Evolutionary conservation across 30 jellyfish, hydroid and myxozoan species (phyloP).

Genomic region (Sanderia malayensis): DNA sequence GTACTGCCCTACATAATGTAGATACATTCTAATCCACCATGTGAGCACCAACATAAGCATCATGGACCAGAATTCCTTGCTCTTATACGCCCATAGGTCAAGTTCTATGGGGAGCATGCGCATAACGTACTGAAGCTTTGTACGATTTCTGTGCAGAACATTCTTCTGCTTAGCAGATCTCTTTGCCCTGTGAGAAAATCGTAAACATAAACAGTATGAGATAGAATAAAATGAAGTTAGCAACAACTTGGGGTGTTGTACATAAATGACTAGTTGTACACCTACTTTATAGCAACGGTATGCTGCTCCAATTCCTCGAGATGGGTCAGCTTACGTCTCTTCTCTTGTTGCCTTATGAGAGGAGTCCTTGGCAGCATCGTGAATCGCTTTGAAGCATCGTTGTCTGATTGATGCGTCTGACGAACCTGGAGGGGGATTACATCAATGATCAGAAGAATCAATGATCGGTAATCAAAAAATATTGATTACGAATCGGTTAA

Average conservation of each 20-base stretch:
- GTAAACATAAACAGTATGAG: neutral
- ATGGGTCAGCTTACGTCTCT: conserved; percentile 67
- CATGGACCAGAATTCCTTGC: conserved; percentile 92
- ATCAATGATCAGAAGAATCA: no score
- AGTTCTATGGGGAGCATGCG: conserved; percentile 88
- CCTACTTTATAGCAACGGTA: conserved; percentile 74
- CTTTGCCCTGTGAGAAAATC: conserved; percentile 36
- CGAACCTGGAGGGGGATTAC: conserved; percentile 82
- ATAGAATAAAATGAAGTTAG: no score
- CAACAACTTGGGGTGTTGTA: no score
- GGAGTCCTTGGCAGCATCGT: conserved; percentile 95
- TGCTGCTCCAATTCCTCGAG: conserved; percentile 84
- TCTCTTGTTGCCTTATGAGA: conserved; percentile 39
- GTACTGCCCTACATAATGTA: conserved; percentile 94
- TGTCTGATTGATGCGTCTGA: conserved; percentile 78
- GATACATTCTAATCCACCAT: conserved; percentile 86
- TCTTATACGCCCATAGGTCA: conserved; percentile 79
- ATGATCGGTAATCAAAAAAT: no score
- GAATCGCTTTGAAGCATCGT: conserved; percentile 52
- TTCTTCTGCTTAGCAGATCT: conserved; percentile 86
- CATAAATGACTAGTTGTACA: no score
- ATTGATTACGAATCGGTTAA: no score
- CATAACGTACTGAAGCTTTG: conserved; percentile 70
- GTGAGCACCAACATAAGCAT: conserved; percentile 66
- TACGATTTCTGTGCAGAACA: conserved; percentile 73